Base-by-base conservation (phyloP, 2,797 vertebrate species). In the Sciurus carolinensis region DNA sequence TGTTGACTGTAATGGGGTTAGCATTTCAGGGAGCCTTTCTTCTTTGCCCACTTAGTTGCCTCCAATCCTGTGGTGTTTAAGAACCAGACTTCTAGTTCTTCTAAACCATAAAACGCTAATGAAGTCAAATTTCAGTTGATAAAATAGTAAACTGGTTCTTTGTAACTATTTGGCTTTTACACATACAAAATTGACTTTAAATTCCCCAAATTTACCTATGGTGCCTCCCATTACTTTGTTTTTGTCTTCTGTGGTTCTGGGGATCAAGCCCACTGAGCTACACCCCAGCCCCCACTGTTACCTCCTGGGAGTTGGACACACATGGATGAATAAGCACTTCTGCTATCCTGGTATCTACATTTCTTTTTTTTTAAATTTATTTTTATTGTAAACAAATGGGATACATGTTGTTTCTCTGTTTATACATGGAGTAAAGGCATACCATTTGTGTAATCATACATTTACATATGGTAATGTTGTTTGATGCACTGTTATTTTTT, bases 91-190 rank as follows among this genome's bases (percentile, higher is more conserved):
- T 17, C 30, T 22, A 28, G n/a, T 77, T 84, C 84, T 91, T 86
- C 6, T 30, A 59, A 96, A 73, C 54, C 44, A 26, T 87, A 69
- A 88, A 92, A 81, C 54, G 71, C 26, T 72, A 71, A 39, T 80
- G 72, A 91, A 79, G 54, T 80, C 67, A 72, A 42, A 76, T 86
- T 33, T 67, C 22, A 71, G 11, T 52, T 90, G 59, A 73, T 30
- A 42, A 83, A 80, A 87, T 42, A 26, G 18, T 52, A 90, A 50
- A 66, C 30, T 20, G 28, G n/a, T 81, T 66, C 30, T 94, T 87
- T 10, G 20, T 47, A 50, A 76, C 52, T 93, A 28, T n/a, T 84
- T 82, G 84, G 62, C 30, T 77, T 95, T 72, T 88, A 18, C 18
- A 93, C 88, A 39, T 52, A 59, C 2, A 33, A 0, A 67, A 10